phyloP scores from a whole-genome alignment of 2,888 invertebrate species.

The Macrosoma leucophasiata region DNA sequence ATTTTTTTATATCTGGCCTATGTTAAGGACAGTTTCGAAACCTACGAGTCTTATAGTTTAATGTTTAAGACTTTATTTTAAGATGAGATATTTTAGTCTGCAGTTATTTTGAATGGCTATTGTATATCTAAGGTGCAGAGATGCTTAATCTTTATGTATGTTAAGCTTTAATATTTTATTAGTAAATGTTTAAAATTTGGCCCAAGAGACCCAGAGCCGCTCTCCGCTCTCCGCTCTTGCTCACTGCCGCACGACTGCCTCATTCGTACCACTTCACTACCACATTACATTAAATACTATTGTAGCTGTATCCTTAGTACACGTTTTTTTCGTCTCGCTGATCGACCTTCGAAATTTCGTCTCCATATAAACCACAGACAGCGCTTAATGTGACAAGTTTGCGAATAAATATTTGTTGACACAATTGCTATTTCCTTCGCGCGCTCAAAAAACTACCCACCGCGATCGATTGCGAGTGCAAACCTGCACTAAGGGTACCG shows the following conservation, averaged over 20 bases:
- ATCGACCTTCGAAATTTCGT: too few relatives aligned
- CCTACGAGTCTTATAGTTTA: conserved; percentile 66
- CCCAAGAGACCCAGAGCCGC: conserved; percentile 44
- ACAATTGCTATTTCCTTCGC: too few relatives aligned
- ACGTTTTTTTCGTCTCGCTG: too few relatives aligned
- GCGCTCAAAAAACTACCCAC: too few relatives aligned
- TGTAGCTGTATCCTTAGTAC: too few relatives aligned
- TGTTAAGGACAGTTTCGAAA: conserved; percentile 57
- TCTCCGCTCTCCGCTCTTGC: conserved; percentile 29
- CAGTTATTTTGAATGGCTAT: conserved; percentile 76
- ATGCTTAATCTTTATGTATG: conserved; percentile 77
- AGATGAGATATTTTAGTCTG: conserved; percentile 75
- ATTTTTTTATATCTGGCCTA: conserved; percentile 63
- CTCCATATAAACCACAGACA: too few relatives aligned
- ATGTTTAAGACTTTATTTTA: conserved; percentile 73
- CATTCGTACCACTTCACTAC: conserved; percentile 18
- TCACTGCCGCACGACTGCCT: conserved; percentile 20
- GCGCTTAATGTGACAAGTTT: too few relatives aligned
- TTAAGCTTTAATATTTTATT: conserved; percentile 77
- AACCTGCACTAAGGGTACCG: too few relatives aligned
- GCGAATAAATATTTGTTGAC: too few relatives aligned
- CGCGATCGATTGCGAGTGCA: too few relatives aligned
- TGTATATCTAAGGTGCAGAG: conserved; percentile 74
- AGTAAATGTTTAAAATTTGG: conserved; percentile 72
- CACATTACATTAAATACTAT: too few relatives aligned